phyloP scores from a whole-genome alignment of 2,797 vertebrate species.

The Alcedo atthis region DNA sequence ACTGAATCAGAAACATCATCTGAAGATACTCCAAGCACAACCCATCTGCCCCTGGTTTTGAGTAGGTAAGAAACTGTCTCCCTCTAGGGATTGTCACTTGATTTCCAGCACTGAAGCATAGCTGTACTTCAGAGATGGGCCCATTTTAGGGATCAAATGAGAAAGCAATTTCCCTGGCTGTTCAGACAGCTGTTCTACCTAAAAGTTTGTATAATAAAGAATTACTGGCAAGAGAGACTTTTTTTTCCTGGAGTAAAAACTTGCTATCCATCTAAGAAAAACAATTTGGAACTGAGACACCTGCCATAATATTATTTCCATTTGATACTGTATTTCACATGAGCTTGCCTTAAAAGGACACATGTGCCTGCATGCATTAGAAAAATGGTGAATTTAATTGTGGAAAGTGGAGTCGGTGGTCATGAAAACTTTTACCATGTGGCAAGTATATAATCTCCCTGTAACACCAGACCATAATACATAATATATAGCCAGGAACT shows the following conservation, averaged over 20 bases:
- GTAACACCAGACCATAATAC: conserved; percentile 30
- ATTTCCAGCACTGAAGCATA: background rate
- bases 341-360: conserved; percentile 4
- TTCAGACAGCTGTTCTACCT: background rate
- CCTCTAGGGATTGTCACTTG: background rate
- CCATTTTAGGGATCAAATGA: background rate
- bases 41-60: background rate
- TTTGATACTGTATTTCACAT: conserved; percentile 30
- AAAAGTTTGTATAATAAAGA: background rate
- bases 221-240: background rate
- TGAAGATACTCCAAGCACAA: background rate
- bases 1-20: background rate
- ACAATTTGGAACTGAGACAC: conserved; percentile 20
- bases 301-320: conserved; percentile 46
- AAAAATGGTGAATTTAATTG: background rate
- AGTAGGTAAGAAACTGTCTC: background rate
- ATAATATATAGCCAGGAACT: background rate
- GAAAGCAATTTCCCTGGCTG: background rate
- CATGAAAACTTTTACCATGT: conserved; percentile 54
- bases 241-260: background rate
- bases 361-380: background rate
- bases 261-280: conserved; percentile 35
- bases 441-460: conserved; percentile 22
- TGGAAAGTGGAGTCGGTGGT: conserved; percentile 21
- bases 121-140: background rate